These are phyloP conservation scores for Allacma fusca DNA, from an alignment of 2,888 invertebrate genomes.

Conservation along the genomic window DNA sequence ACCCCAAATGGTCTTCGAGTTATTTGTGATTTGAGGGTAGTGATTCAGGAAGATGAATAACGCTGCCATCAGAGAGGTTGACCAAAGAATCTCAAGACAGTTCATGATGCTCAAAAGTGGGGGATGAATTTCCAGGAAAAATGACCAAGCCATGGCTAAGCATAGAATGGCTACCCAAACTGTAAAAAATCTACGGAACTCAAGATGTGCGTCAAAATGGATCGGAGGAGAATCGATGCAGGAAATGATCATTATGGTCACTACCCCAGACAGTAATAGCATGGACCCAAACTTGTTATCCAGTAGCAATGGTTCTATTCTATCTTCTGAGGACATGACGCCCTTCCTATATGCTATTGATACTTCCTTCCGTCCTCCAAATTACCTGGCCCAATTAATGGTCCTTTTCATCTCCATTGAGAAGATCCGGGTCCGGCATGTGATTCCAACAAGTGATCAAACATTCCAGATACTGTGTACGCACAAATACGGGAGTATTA, in stretches of 20 bases:
- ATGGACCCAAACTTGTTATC: conserved; percentile 6
- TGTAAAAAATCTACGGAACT: neutral
- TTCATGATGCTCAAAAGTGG: neutral
- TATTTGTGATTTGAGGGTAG: neutral
- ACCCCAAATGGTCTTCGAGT: conserved; percentile 4
- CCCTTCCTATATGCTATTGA: no score
- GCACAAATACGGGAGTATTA: no score
- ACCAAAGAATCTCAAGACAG: conserved; percentile 16
- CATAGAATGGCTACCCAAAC: neutral
- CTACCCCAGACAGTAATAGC: neutral
- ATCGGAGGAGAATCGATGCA: conserved; percentile 19
- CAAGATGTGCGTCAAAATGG: neutral
- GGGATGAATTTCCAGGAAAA: conserved; percentile 17
- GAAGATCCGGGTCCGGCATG: no score
- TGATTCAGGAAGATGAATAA: conserved; percentile 25
- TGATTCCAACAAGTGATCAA: no score
- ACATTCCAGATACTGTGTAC: no score
- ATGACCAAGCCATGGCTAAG: neutral
- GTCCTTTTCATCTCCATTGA: no score
- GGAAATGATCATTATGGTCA: no score
- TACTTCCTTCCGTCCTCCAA: no score
- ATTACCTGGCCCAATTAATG: no score
- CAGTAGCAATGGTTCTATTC: neutral
- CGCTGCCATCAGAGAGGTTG: neutral
- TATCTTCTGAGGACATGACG: neutral